These are phyloP conservation scores for Apteryx mantelli DNA, from an alignment of 2,113 vertebrate genomes.

Conservation along the genomic window DNA sequence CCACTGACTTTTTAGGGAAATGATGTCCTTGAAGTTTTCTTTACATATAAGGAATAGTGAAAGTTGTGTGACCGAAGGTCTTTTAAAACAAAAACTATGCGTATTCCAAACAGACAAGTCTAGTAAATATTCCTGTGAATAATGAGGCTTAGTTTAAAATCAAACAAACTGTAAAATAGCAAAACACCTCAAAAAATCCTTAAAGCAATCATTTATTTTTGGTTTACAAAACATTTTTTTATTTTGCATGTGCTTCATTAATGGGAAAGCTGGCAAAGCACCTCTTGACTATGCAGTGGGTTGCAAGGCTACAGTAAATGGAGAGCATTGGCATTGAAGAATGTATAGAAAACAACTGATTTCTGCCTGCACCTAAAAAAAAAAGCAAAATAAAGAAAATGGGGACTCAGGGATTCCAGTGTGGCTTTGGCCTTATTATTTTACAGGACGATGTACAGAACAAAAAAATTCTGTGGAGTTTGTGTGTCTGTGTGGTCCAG, in stretches of 20 bases:
- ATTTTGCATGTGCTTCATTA: not conserved
- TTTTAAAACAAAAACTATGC: not conserved
- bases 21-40: not conserved
- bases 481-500: constrained; percentile 39
- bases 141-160: not conserved
- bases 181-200: not conserved
- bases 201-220: not conserved
- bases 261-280: not conserved
- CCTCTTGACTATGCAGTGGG: not conserved
- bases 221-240: not conserved
- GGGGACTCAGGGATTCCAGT: not conserved
- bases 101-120: not conserved
- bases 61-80: not conserved
- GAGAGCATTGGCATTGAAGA: not conserved
- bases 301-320: not conserved
- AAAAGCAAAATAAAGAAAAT: not conserved
- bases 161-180: not conserved
- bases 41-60: not conserved
- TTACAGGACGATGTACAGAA: not conserved
- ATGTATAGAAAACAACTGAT: not conserved
- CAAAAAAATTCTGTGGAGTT: not conserved
- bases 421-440: constrained; percentile 3
- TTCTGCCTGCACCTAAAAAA: not conserved
- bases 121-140: not conserved
- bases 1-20: not conserved